Evolutionary conservation across 2,888 invertebrate genomes (phyloP), one percentile per base, ranked within the genome.

Genomic region (Teinopalpus imperialis): DNA sequence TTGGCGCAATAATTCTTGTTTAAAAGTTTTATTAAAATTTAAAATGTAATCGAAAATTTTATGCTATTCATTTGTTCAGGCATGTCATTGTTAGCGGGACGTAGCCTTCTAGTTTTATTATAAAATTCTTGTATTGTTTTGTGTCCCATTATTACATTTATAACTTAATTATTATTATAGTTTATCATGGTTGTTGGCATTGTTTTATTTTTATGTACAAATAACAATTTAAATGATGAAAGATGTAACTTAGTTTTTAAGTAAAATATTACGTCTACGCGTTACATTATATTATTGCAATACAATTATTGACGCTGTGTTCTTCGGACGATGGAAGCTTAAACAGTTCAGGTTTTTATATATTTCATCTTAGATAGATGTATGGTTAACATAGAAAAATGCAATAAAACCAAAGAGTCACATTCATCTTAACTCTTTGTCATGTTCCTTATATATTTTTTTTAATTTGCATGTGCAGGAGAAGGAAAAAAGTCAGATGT

Each of bases 161-260:
- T 80, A 81, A 74, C 76, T 76, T 82, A 76, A 75, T 77, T 69
- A 75, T 70, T 70, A 82, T 71, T 70, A 81, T 79, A 85, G 80
- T 86, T 80, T 83, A 82, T 85, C 66, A 74, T 73, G 77, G 81
- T 82, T 79, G 87, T 86, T 83, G 81, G 78, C 72, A 79, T 70
- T 74, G 75, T 82, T 83, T 83, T 82, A 82, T 81, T 86, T 64
- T 73, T 69, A 67, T 87, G 88, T 88, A 87, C 88, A 87, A 87
- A 87, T 83, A 85, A 81, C 80, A 76, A 79, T 81, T 81, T 77
- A 81, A 77, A 74, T 76, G 68, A 74, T 69, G 65, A 66, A 70
- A 78, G 20, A 63, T 73, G 69, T 81, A 82, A 80, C 70, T 61
- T 85, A 85, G 78, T 66, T 70, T n/a, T 51, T 83, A 81, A 75